Conservation (phyloP, 2,113 vertebrate species). For the Actenoides hombroni region DNA sequence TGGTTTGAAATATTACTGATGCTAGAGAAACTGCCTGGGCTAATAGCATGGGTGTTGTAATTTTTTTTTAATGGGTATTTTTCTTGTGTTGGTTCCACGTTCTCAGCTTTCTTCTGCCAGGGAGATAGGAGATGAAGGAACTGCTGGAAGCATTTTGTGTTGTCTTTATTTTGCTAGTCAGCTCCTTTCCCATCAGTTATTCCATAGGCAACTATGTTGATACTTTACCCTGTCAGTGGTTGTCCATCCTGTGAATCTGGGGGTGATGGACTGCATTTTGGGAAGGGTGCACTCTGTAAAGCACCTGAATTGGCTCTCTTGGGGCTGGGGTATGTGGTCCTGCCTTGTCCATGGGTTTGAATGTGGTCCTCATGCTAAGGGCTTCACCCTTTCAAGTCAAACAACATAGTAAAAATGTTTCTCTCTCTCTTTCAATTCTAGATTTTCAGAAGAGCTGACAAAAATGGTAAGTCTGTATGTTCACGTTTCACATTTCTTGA, state of each 20-base stretch:
- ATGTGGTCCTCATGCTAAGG: rapidly evolving
- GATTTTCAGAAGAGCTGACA: conserved; percentile 83
- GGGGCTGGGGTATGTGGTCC: not conserved
- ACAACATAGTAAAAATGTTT: not conserved
- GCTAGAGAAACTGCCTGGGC: not conserved
- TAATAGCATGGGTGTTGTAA: rapidly evolving
- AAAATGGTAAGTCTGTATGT: conserved; percentile 76
- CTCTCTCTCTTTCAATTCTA: conserved; percentile 62
- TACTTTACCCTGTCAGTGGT: rapidly evolving
- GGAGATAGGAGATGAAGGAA: not conserved
- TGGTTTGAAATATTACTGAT: not conserved
- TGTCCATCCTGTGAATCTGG: not conserved
- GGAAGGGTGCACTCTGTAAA: not conserved
- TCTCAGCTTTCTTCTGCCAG: not conserved
- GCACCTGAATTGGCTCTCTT: too few relatives aligned
- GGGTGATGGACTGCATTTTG: not conserved
- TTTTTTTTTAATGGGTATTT: not conserved
- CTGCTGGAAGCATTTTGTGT: not conserved
- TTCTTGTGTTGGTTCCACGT: not conserved
- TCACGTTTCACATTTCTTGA: not conserved
- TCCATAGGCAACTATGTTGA: not conserved
- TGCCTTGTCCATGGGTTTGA: not conserved
- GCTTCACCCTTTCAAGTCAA: not conserved
- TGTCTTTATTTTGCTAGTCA: not conserved
- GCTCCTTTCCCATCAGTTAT: not conserved